These are phyloP conservation scores for Cettia cetti DNA, from an alignment of 2,113 vertebrate species.

Conservation along the genomic window DNA sequence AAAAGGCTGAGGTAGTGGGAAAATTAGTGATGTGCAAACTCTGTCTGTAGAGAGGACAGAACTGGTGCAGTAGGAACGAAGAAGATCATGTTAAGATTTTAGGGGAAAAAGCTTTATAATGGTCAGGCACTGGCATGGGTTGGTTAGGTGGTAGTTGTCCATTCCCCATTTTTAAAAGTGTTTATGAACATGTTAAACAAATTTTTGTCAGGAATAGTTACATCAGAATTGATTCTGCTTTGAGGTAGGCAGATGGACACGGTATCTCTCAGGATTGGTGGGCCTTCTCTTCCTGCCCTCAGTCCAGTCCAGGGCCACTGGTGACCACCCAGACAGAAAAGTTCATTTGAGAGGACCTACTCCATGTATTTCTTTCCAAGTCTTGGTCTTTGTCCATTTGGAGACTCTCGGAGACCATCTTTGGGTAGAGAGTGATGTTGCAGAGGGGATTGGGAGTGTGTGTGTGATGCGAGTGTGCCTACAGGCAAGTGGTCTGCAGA, in stretches of 20 bases:
- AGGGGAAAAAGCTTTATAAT: not conserved
- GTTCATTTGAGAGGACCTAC: not conserved
- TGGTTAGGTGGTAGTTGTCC: not conserved
- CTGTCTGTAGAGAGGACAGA: not conserved
- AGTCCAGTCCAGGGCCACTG: rapidly evolving
- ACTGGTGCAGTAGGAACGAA: not conserved
- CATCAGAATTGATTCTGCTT: not conserved
- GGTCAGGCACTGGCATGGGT: rapidly evolving
- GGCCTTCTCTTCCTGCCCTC: not conserved
- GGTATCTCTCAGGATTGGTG: not conserved
- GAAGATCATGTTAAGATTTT: not conserved
- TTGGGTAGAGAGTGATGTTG: not conserved
- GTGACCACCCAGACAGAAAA: not conserved
- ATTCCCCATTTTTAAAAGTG: not conserved
- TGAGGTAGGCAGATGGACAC: not conserved
- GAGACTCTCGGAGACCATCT: not conserved
- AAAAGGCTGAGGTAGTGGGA: not conserved
- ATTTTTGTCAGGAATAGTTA: not conserved
- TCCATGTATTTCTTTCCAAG: not conserved
- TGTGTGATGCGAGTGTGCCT: rapidly evolving
- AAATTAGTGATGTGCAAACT: not conserved
- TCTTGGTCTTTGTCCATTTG: not conserved
- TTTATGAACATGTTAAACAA: not conserved
- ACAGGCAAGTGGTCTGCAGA: not conserved
- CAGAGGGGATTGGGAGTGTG: not conserved